These are phyloP conservation scores for Drymonia ruficornis DNA, from an alignment of 2,888 invertebrate genomes.

Conservation along the genomic window DNA sequence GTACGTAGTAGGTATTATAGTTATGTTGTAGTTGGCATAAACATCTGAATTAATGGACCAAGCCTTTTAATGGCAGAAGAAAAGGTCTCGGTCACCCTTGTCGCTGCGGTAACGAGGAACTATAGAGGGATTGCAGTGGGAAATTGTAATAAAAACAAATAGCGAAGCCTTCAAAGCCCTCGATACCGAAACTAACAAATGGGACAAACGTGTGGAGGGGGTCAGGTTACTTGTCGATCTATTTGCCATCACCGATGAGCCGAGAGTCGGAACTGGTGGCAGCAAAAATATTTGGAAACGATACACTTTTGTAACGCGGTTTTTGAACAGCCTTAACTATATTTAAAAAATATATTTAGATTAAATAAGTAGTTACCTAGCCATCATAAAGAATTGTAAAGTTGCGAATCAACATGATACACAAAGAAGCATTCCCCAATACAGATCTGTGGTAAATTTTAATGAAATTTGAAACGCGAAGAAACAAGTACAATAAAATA, in stretches of 20 bases:
- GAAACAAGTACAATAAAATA: too few species aligned
- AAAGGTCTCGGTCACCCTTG: neutral
- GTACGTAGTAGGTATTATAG: too few species aligned
- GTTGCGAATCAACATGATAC: too few species aligned
- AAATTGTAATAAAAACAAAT: constrained; percentile 6
- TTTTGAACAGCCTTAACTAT: too few species aligned
- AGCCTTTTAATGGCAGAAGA: neutral
- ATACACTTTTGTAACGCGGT: neutral
- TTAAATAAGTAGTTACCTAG: too few species aligned
- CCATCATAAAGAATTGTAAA: too few species aligned
- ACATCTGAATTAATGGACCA: neutral
- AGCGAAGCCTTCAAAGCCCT: neutral
- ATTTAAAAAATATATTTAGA: too few species aligned
- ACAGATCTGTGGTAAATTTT: too few species aligned
- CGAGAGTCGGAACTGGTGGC: neutral
- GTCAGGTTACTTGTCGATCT: neutral
- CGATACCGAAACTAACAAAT: neutral
- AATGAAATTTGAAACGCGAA: too few species aligned
- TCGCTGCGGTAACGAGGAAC: neutral
- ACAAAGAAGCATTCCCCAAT: too few species aligned
- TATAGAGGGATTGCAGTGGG: neutral
- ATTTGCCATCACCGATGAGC: neutral
- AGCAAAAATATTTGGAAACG: neutral
- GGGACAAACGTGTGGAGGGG: neutral
- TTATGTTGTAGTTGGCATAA: neutral